A percentile compares a stretch with the other conserved stretches of the same genome.
Conservation (phyloP, 1,140 invertebrate species). For the Leptestheria dahalacensis region DNA sequence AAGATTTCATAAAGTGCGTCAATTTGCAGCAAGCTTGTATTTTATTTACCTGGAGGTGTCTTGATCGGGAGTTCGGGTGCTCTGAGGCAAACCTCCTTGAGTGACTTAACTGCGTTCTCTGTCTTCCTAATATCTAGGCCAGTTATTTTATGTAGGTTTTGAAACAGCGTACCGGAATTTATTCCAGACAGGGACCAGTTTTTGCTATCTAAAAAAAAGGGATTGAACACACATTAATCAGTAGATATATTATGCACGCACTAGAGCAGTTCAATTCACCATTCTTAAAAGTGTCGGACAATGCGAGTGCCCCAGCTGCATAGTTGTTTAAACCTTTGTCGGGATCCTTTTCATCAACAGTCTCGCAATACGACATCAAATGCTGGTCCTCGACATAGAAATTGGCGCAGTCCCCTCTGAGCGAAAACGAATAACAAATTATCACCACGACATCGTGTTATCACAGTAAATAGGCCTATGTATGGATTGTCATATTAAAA, state of each 20-base stretch:
- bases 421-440: background rate
- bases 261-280: background rate
- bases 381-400: slow-evolving; percentile 1
- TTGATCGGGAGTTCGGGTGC: no score
- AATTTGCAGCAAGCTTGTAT: no score
- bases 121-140: slow-evolving; percentile 25
- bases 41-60: no score
- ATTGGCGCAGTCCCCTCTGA: background rate
- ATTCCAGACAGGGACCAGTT: slow-evolving; percentile 3
- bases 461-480: background rate
- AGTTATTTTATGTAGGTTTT: background rate
- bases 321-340: slow-evolving; percentile 15
- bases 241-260: background rate
- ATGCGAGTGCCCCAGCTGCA: slow-evolving; percentile 10
- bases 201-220: slow-evolving; percentile 9
- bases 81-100: no score
- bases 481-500: background rate
- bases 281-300: slow-evolving; percentile 9
- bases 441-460: no score
- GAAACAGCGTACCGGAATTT: background rate
- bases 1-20: no score
- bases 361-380: background rate
- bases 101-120: slow-evolving; percentile 21
- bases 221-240: background rate
- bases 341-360: slow-evolving; percentile 10